Conservation (phyloP, 1,140 invertebrate genomes). For the Meloidogyne hapla region DNA sequence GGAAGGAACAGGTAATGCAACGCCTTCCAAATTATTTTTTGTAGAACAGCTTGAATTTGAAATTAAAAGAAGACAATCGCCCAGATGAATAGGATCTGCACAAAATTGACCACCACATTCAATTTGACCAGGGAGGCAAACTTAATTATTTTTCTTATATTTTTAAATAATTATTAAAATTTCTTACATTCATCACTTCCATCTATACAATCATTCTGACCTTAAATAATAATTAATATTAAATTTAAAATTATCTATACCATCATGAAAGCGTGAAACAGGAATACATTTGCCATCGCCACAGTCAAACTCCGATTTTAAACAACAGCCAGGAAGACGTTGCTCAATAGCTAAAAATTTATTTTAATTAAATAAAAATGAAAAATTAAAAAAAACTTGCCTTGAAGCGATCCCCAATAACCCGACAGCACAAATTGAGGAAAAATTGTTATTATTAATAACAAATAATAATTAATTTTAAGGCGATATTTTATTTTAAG, state of each 20-base stretch:
- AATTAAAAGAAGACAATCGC: conserved; percentile 28
- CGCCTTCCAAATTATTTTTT: background rate
- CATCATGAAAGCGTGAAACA: conserved; percentile 49
- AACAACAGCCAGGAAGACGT: conserved; percentile 36
- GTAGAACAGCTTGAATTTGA: conserved; percentile 35
- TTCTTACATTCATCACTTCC: conserved; percentile 60
- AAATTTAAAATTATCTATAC: background rate
- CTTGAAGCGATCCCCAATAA: conserved; percentile 30
- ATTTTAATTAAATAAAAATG: background rate
- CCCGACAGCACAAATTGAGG: background rate
- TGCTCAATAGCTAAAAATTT: conserved; percentile 31
- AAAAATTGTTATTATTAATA: background rate
- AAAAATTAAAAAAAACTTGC: background rate
- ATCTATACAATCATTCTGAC: conserved; percentile 53
- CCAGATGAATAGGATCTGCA: conserved; percentile 37
- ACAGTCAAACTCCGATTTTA: conserved; percentile 36
- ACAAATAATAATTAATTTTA: background rate
- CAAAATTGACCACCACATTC: conserved; percentile 38
- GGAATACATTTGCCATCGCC: conserved; percentile 51
- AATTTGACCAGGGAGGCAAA: conserved; percentile 48
- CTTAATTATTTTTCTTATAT: conserved; percentile 10
- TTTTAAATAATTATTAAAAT: background rate
- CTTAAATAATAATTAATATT: background rate
- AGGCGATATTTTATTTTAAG: no score
- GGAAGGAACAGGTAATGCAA: conserved; percentile 1